A percentile compares a stretch with the other conserved stretches of the same genome.
phyloP scores from a whole-genome alignment of 2,888 invertebrate species.

The Hesperia comma region DNA sequence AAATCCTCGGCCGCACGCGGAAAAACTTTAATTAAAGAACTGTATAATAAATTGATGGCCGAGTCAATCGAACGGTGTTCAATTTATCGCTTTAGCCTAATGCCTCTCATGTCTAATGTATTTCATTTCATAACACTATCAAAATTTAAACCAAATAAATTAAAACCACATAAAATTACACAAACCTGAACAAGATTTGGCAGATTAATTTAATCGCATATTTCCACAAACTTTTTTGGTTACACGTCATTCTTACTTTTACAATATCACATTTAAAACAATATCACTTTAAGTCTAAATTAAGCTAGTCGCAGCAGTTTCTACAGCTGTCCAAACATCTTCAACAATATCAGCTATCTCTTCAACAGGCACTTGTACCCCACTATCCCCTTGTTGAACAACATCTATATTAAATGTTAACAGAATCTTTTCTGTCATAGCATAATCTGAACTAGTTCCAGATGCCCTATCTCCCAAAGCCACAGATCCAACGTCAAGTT shows the following conservation, averaged over 20 bases:
- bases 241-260: slow-evolving; percentile 3
- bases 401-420: slow-evolving; percentile 67
- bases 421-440: slow-evolving; percentile 52
- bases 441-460: slow-evolving; percentile 69
- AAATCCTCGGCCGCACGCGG: too few species aligned
- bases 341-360: slow-evolving; percentile 58
- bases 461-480: slow-evolving; percentile 64
- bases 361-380: slow-evolving; percentile 60
- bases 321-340: slow-evolving; percentile 65
- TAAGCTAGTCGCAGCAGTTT: slow-evolving; percentile 47
- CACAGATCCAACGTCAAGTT: slow-evolving; percentile 58
- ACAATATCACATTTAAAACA: neutral
- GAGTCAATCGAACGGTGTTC: too few species aligned
- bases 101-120: too few species aligned
- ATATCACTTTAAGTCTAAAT: neutral
- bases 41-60: too few species aligned
- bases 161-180: too few species aligned
- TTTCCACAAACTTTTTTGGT: neutral
- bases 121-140: too few species aligned
- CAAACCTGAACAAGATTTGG: too few species aligned
- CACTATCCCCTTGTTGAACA: slow-evolving; percentile 52
- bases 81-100: too few species aligned
- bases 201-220: too few species aligned
- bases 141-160: too few species aligned
- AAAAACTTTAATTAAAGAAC: too few species aligned